Conservation (phyloP, 2,797 vertebrate species). For the Crocidura indochinensis region DNA sequence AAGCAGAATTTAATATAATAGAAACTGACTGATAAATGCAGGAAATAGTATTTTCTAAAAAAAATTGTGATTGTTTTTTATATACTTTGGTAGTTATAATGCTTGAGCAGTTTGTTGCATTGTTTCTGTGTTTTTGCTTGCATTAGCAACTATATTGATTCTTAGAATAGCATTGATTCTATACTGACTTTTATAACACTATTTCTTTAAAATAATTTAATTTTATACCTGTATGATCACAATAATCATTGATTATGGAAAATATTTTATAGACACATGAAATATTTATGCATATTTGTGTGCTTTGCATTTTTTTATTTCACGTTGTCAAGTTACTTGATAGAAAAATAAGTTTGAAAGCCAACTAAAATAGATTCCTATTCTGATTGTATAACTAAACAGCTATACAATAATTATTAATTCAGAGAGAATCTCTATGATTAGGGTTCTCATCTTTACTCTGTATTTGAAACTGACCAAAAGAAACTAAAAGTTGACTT, state of each 20-base stretch:
- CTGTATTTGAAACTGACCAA: neutral
- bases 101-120: neutral
- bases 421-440: neutral
- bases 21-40: neutral
- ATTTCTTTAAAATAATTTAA: neutral
- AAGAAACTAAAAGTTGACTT: too few relatives aligned
- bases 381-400: neutral
- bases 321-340: neutral
- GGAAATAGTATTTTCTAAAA: neutral
- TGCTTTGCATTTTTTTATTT: slow-evolving; percentile 20
- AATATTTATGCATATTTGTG: neutral
- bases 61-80: neutral
- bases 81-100: neutral
- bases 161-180: slow-evolving; percentile 3
- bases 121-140: slow-evolving; percentile 23
- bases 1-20: neutral
- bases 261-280: neutral
- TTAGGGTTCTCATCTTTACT: neutral
- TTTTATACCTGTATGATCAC: neutral
- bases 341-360: too few relatives aligned
- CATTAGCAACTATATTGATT: slow-evolving; percentile 29
- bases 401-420: neutral
- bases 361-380: neutral
- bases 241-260: neutral
- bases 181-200: slow-evolving; percentile 14